These are phyloP conservation scores for Gastracanthus pulcherrimus DNA, from an alignment of 2,888 invertebrate genomes.

Conservation along the genomic window DNA sequence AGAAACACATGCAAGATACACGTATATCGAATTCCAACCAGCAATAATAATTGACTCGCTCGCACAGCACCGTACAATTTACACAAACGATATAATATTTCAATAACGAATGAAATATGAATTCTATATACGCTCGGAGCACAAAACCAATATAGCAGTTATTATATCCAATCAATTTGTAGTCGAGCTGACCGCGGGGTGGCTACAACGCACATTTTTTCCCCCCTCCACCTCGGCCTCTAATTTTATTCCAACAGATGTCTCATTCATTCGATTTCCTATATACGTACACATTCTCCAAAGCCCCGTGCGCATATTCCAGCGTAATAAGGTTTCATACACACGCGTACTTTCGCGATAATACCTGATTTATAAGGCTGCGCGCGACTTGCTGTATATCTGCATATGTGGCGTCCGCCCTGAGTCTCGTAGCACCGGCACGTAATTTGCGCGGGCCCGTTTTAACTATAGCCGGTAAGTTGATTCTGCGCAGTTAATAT, in stretches of 20 bases:
- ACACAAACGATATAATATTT: constrained; percentile 39
- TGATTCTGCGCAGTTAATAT: too few relatives aligned
- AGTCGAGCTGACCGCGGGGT: too few relatives aligned
- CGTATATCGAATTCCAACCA: not conserved
- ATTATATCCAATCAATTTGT: not conserved
- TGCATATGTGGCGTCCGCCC: too few relatives aligned
- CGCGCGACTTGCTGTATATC: too few relatives aligned
- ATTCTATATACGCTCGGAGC: not conserved
- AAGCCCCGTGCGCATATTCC: not conserved
- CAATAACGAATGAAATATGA: constrained; percentile 14
- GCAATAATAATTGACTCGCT: not conserved
- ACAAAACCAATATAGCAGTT: not conserved
- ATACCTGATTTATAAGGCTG: too few relatives aligned
- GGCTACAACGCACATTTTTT: not conserved
- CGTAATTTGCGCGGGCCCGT: too few relatives aligned
- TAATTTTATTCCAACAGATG: constrained; percentile 16
- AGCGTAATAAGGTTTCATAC: constrained; percentile 2
- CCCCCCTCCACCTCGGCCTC: not conserved
- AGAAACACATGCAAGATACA: not conserved
- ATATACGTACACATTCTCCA: not conserved
- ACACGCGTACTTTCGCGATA: too few relatives aligned
- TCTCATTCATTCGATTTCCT: constrained; percentile 16
- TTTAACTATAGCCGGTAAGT: too few relatives aligned
- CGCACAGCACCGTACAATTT: not conserved
- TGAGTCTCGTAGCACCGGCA: too few relatives aligned